A percentile compares a stretch with the other conserved stretches of the same genome.
Conservation (phyloP, 1,140 invertebrate species). For the Bombus soroeensis region DNA sequence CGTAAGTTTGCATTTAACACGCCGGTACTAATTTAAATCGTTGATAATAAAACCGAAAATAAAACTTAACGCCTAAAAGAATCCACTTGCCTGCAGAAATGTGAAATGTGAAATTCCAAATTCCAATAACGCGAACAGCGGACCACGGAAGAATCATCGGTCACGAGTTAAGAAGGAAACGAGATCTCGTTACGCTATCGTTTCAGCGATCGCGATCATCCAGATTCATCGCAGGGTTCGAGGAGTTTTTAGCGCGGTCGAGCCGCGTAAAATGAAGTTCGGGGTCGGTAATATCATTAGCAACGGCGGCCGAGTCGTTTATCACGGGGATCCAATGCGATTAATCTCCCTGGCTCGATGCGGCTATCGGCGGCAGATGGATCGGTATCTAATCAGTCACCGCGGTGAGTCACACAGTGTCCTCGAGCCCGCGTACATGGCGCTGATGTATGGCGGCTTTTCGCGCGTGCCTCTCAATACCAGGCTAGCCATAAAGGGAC, state of each 20-base stretch:
- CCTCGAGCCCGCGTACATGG: constrained; percentile 47
- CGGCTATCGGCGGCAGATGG: constrained; percentile 64
- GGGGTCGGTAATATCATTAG: constrained; percentile 52
- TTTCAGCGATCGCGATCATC: not conserved
- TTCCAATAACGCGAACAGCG: too few species aligned
- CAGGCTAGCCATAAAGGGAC: not conserved
- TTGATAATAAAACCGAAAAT: too few species aligned
- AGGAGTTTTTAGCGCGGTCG: not conserved
- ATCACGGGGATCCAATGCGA: constrained; percentile 61
- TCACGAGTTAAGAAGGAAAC: not conserved
- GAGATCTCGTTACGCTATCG: not conserved
- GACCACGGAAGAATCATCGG: too few species aligned
- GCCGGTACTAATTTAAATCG: too few species aligned
- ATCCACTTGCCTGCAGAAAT: too few species aligned
- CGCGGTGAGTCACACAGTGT: constrained; percentile 51
- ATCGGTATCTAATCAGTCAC: constrained; percentile 69
- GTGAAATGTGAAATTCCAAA: too few species aligned
- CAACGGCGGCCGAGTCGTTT: constrained; percentile 52
- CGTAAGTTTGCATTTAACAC: too few species aligned
- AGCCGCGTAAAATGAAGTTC: constrained; percentile 36
- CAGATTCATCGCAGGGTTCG: not conserved
- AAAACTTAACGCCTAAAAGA: too few species aligned
- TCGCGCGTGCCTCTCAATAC: constrained; percentile 10
- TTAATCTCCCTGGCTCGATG: constrained; percentile 56
- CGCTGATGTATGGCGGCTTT: constrained; percentile 24